These are phyloP conservation scores for Morone saxatilis DNA, from an alignment of 2,113 vertebrate species.

Conservation along the genomic window DNA sequence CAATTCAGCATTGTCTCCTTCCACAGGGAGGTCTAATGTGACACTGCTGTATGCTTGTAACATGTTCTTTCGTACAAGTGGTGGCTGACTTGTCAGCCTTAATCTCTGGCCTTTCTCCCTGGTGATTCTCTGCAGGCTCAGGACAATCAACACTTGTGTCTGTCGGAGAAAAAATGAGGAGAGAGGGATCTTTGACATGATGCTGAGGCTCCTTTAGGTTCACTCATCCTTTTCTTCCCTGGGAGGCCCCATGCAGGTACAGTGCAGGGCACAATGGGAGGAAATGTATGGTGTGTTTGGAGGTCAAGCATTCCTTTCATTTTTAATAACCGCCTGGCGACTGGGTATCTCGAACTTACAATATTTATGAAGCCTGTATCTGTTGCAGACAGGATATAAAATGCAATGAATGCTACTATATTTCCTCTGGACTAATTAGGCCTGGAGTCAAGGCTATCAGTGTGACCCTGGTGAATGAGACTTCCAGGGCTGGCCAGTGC, in stretches of 20 bases:
- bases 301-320: constrained; percentile 64
- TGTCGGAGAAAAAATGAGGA: constrained; percentile 45
- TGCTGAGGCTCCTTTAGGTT: constrained; percentile 41
- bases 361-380: constrained; percentile 65
- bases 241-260: constrained; percentile 26
- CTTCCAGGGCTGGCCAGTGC: constrained; percentile 10
- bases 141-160: constrained; percentile 76
- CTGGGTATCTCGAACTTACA: constrained; percentile 48
- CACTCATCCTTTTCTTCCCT: constrained; percentile 45
- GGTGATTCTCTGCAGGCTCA: constrained; percentile 55
- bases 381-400: constrained; percentile 50
- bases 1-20: constrained; percentile 39
- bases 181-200: constrained; percentile 45
- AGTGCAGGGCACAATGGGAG: constrained; percentile 13
- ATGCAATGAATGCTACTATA: constrained; percentile 54
- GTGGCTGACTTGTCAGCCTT: constrained; percentile 65
- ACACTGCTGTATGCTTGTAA: constrained; percentile 56
- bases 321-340: constrained; percentile 60
- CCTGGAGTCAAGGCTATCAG: constrained; percentile 45
- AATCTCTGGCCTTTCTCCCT: constrained; percentile 66
- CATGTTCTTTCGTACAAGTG: constrained; percentile 50
- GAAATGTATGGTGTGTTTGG: constrained; percentile 34
- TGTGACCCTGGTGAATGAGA: constrained; percentile 55
- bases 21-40: constrained; percentile 49
- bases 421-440: constrained; percentile 68